Conservation (phyloP, 2,113 vertebrate species). For the Pyxicephalus adspersus region DNA sequence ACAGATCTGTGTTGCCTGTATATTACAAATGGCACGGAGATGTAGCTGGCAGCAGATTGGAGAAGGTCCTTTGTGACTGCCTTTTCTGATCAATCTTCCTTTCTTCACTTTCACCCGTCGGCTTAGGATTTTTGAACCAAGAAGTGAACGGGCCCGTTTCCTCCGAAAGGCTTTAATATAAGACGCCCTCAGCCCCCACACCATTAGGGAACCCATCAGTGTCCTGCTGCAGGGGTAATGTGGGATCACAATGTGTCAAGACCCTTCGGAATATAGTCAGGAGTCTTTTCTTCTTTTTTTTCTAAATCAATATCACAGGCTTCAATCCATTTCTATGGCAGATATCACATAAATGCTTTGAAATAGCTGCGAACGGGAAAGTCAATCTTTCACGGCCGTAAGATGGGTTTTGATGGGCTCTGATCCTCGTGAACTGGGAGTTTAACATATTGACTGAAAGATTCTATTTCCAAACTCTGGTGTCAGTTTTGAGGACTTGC, state of each 20-base stretch:
- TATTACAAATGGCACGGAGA: not conserved
- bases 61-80: conserved; percentile 23
- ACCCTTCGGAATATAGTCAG: conserved; percentile 21
- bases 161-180: conserved; percentile 33
- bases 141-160: conserved; percentile 5
- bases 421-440: no score
- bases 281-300: conserved; percentile 26
- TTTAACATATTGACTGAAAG: no score
- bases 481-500: no score
- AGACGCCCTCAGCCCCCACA: not conserved
- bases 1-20: not conserved
- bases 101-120: not conserved
- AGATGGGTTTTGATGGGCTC: not conserved
- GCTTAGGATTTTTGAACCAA: conserved; percentile 34
- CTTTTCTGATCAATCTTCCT: conserved; percentile 10
- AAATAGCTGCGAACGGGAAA: not conserved
- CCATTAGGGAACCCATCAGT: conserved; percentile 14
- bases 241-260: conserved; percentile 27
- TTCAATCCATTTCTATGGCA: not conserved
- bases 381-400: not conserved
- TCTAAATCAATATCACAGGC: conserved; percentile 17
- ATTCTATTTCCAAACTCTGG: no score
- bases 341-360: conserved; percentile 26
- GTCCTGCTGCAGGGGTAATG: conserved; percentile 33
- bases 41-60: conserved; percentile 23